Evolutionary conservation across 1,140 invertebrate species (phyloP), one percentile per base, ranked within the genome.

Genomic region (Drosophila truncata): DNA sequence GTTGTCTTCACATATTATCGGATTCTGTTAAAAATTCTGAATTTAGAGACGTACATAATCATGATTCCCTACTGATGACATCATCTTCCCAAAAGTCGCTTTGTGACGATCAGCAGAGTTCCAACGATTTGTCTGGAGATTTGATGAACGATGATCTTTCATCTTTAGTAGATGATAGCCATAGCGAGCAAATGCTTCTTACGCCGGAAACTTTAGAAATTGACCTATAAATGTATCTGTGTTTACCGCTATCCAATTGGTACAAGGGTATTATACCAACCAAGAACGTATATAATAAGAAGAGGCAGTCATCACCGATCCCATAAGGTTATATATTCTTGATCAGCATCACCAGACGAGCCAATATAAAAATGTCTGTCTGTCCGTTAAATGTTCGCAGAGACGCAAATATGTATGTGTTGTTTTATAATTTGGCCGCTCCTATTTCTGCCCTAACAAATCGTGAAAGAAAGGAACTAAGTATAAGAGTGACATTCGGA

Each of bases 1-100:
- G 37, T 59, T 54, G 50, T 16, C 69, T 55, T 23, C 59, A 69
- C 16, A 63, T 59, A 46, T 46, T 63, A 20, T 52, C 66, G 10
- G 66, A 72, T 29, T 71, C 52, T 11, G 35, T 47, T 41, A n/a
- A 59, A 33, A 50, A 41, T 27, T 78, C 35, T 8, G 50, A 64
- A 33, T 66, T 72, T 18, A 44, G 47, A 63, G 73, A 46, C 5
- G 66, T 25, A 27, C 59, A 82, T 42, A 75, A 60, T 25, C 65
- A 78, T 52, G 90, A 92, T 78, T 84, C 91, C 4, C 46, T 94
- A 78, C 80, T 94, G 6, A 93, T 54, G 5, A n/a, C 93, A 16
- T 93, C 93, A n/a, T 93, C 93, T 41, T 93, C 93, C 14, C 91
- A 93, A 50, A 91, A 87, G n/a, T 72, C 92, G 13, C 88, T 88